These are phyloP conservation scores for Acrobasis repandana DNA, from an alignment of 2,888 invertebrate genomes.

Conservation along the genomic window DNA sequence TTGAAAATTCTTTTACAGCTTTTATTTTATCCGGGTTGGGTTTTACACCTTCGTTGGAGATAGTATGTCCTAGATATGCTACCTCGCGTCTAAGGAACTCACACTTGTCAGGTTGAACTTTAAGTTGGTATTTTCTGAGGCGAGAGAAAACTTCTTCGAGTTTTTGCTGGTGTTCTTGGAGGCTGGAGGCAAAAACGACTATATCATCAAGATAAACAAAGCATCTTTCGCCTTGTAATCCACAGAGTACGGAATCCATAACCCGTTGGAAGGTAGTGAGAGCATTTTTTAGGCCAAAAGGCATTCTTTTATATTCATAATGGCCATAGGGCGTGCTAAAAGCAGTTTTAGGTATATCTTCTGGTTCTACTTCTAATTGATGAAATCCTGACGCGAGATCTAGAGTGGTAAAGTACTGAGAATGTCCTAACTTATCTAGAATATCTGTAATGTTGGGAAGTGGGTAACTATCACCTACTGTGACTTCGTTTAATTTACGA, in stretches of 20 bases:
- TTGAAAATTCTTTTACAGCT: slow-evolving; percentile 35
- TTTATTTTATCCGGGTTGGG: slow-evolving; percentile 39
- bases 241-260: slow-evolving; percentile 22
- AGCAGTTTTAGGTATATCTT: slow-evolving; percentile 27
- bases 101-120: slow-evolving; percentile 49
- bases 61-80: slow-evolving; percentile 51
- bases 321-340: slow-evolving; percentile 24
- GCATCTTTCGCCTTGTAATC: slow-evolving; percentile 17
- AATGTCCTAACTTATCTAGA: slow-evolving; percentile 30
- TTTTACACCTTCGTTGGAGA: slow-evolving; percentile 47
- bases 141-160: slow-evolving; percentile 40
- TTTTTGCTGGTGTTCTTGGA: slow-evolving; percentile 44
- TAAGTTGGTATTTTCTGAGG: slow-evolving; percentile 35
- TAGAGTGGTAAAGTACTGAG: slow-evolving; percentile 33
- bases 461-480: slow-evolving; percentile 34
- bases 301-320: slow-evolving; percentile 27
- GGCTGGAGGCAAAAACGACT: slow-evolving; percentile 33
- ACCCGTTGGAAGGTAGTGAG: slow-evolving; percentile 25
- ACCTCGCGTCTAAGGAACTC: slow-evolving; percentile 50
- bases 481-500: slow-evolving; percentile 25
- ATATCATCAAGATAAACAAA: slow-evolving; percentile 20
- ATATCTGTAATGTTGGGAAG: background rate
- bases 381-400: slow-evolving; percentile 26
- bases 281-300: slow-evolving; percentile 10
- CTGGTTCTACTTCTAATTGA: slow-evolving; percentile 21